Evolutionary conservation across 2,797 vertebrate species (phyloP).

Genomic region (Cottoperca gobio): DNA sequence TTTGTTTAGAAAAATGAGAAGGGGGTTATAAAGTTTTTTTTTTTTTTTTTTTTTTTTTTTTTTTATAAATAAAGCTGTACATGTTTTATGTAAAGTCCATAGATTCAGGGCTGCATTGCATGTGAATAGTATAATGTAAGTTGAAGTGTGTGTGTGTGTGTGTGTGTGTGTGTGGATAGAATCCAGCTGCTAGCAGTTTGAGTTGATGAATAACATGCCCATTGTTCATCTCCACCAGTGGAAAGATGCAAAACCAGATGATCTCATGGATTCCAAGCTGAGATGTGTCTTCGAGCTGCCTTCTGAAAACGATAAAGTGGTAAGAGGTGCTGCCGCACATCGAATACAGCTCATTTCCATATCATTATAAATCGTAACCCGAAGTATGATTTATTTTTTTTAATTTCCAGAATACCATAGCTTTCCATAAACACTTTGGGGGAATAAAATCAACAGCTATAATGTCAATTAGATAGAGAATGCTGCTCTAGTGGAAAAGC

Average conservation of each 20-base stretch:
- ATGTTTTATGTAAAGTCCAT: slow-evolving; percentile 11
- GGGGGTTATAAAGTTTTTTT: neutral
- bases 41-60: neutral
- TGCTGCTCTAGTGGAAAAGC: neutral
- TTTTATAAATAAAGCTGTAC: neutral
- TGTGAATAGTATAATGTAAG: slow-evolving; percentile 19
- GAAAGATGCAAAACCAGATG: slow-evolving; percentile 98
- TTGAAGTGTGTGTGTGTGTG: slow-evolving; percentile 25
- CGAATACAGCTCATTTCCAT: slow-evolving; percentile 21
- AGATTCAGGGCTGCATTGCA: slow-evolving; percentile 24
- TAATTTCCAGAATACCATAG: neutral
- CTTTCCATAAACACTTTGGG: neutral
- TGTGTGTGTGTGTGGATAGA: neutral
- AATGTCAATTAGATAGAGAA: neutral
- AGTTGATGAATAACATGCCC: slow-evolving; percentile 69
- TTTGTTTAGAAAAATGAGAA: neutral
- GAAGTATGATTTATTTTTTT: no score
- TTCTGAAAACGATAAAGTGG: slow-evolving; percentile 97
- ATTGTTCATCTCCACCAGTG: slow-evolving; percentile 88
- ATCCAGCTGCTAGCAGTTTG: slow-evolving; percentile 71
- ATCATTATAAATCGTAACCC: slow-evolving; percentile 5
- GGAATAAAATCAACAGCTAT: neutral
- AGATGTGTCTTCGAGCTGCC: slow-evolving; percentile 99
- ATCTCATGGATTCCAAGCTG: slow-evolving; percentile 99
- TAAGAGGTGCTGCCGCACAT: slow-evolving; percentile 82